Evolutionary conservation across 2,797 vertebrate species (phyloP).

Genomic region (Sebastes minor): DNA sequence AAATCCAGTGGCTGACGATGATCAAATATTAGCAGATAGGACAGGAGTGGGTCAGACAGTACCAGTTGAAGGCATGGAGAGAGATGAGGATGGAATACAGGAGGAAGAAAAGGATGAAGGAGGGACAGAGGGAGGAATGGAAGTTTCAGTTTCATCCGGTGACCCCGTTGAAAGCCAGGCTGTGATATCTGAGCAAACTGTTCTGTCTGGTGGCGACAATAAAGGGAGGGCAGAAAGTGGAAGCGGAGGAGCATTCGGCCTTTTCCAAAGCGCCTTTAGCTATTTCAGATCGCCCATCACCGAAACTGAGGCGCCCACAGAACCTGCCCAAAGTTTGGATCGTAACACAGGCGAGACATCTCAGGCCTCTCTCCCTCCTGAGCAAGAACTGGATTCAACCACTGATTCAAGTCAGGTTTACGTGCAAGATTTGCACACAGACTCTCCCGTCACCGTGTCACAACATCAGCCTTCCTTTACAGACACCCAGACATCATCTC

Average conservation of each 20-base stretch:
- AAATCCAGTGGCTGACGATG: not conserved
- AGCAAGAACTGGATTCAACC: slow-evolving; percentile 13
- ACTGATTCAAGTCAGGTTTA: not conserved
- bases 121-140: not conserved
- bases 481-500: slow-evolving; percentile 6
- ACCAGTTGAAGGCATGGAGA: not conserved
- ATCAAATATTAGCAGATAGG: not conserved
- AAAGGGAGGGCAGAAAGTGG: not conserved
- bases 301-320: not conserved
- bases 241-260: slow-evolving; percentile 25
- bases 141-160: not conserved
- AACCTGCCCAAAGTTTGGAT: slow-evolving; percentile 5
- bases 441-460: not conserved
- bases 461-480: slow-evolving; percentile 1
- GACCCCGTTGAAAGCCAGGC: not conserved
- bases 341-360: not conserved
- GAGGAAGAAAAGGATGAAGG: not conserved
- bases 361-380: slow-evolving; percentile 1
- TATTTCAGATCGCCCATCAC: slow-evolving; percentile 38
- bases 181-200: slow-evolving; percentile 3
- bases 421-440: not conserved
- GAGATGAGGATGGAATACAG: not conserved
- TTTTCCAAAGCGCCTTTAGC: slow-evolving; percentile 48
- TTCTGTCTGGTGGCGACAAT: not conserved
- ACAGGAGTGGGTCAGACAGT: not conserved